Conservation (phyloP, 2,888 invertebrate genomes). For the Leptodirus hochenwartii region DNA sequence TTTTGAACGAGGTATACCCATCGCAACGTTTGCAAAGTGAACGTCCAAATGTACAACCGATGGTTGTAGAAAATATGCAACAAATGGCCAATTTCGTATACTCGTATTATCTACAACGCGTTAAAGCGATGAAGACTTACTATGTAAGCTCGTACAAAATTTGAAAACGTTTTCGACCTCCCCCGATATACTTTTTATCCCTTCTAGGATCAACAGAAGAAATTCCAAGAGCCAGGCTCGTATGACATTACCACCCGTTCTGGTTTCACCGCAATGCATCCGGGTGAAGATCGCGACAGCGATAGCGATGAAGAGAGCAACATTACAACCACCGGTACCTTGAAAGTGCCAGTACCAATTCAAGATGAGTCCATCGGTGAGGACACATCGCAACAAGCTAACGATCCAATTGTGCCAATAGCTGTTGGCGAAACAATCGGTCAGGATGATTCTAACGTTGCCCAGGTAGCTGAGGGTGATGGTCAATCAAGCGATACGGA, state of each 20-base stretch:
- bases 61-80: slow-evolving; percentile 70
- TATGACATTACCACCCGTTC: slow-evolving; percentile 34
- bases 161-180: slow-evolving; percentile 4
- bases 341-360: slow-evolving; percentile 23
- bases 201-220: slow-evolving; percentile 28
- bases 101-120: slow-evolving; percentile 69
- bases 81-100: slow-evolving; percentile 93
- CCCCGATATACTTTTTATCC: slow-evolving; percentile 6
- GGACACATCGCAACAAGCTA: no score
- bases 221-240: slow-evolving; percentile 44
- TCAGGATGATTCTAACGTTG: no score
- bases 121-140: slow-evolving; percentile 40
- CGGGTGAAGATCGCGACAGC: slow-evolving; percentile 42
- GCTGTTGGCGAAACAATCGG: no score
- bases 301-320: slow-evolving; percentile 39
- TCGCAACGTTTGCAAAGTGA: slow-evolving; percentile 50
- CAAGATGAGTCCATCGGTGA: slow-evolving; percentile 24
- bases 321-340: slow-evolving; percentile 10
- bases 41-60: slow-evolving; percentile 28
- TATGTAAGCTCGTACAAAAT: slow-evolving; percentile 22
- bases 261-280: slow-evolving; percentile 42
- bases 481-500: no score
- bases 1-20: slow-evolving; percentile 67
- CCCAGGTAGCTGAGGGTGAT: no score
- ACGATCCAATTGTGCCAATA: no score